Percentiles rank a stretch among this genome's conserved stretches.
phyloP scores from a whole-genome alignment of 2,113 vertebrate species.

The Scalopus aquaticus region DNA sequence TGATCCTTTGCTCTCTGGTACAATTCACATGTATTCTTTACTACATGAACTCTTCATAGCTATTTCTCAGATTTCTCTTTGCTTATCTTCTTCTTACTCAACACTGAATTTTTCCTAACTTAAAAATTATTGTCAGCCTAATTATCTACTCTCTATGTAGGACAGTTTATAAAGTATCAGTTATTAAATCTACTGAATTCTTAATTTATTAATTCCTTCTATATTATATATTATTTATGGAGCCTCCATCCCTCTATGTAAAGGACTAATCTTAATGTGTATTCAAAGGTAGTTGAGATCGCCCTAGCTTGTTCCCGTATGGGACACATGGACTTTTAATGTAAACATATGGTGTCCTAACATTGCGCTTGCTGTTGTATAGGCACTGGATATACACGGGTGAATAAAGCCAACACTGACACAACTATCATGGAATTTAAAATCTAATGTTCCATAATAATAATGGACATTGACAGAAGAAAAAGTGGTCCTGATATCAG shows the following conservation, averaged over 20 bases:
- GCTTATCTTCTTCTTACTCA: background rate
- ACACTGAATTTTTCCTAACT: background rate
- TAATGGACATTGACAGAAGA: background rate
- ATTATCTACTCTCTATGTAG: background rate
- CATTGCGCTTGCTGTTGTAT: background rate
- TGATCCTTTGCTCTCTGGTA: background rate
- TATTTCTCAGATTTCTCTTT: background rate
- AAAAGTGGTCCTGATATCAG: background rate
- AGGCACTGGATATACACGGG: background rate
- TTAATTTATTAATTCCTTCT: background rate
- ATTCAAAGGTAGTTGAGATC: background rate
- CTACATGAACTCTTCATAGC: background rate
- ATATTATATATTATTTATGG: background rate
- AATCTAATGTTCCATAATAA: background rate
- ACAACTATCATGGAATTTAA: background rate
- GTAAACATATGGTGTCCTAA: background rate
- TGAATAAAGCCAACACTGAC: background rate
- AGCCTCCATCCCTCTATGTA: background rate
- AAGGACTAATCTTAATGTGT: background rate
- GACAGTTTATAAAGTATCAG: background rate
- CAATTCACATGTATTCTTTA: background rate
- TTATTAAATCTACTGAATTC: background rate
- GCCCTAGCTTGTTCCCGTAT: background rate
- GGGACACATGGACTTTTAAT: background rate
- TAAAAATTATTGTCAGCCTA: background rate